Percentiles rank a stretch among this genome's conserved stretches.
Evolutionary conservation across 23 tunicate species (phyloP).

Genomic region (Phallusia fumigata): DNA sequence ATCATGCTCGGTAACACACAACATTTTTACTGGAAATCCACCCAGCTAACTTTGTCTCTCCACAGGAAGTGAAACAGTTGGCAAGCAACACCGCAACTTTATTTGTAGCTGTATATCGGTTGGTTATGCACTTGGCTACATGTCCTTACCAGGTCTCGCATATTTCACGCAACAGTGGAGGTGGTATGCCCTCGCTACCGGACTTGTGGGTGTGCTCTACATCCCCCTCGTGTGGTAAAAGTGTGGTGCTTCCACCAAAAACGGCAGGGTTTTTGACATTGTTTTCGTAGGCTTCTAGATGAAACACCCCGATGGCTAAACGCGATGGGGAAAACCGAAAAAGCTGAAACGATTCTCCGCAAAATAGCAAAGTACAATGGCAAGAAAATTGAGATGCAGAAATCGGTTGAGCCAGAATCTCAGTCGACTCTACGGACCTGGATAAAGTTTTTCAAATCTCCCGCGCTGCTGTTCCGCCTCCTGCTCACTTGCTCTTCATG

Average conservation of each 20-base stretch:
- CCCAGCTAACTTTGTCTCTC: background rate
- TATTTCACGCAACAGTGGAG: background rate
- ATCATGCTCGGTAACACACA: slow-evolving; percentile 15
- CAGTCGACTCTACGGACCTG: background rate
- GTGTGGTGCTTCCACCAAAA: no score
- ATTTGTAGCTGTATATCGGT: background rate
- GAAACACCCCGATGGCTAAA: background rate
- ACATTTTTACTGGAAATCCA: background rate
- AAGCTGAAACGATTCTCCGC: background rate
- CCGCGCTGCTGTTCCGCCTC: background rate
- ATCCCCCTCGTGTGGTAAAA: background rate
- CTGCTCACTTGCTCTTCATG: background rate
- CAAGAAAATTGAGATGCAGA: background rate
- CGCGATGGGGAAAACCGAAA: background rate
- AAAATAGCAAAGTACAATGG: background rate
- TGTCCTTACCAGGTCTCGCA: background rate
- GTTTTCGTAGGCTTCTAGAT: background rate
- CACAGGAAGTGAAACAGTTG: background rate
- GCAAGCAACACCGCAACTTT: background rate
- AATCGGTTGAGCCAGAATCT: background rate
- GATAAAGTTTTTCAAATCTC: background rate
- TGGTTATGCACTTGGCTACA: background rate
- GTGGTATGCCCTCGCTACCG: background rate
- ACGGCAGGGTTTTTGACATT: no score
- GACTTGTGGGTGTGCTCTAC: background rate